Base-by-base conservation (phyloP, 2,113 vertebrate genomes). In the Choloepus hoffmanni region DNA sequence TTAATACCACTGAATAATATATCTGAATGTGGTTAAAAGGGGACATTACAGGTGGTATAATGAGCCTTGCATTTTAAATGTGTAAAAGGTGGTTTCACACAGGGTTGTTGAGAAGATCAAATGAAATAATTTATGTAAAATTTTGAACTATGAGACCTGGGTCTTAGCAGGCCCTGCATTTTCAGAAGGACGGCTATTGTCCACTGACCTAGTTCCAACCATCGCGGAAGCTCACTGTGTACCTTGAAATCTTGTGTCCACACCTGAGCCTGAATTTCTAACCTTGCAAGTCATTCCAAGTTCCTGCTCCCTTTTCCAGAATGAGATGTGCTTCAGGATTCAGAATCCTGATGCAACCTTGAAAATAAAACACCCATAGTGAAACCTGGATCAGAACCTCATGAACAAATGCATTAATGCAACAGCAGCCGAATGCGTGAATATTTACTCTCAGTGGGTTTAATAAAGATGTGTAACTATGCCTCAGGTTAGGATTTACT, bases 21-120 rank as follows among this genome's bases (percentile, higher is more conserved):
- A 58, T 58, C 55, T 19, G 55, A 58, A 21, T 19, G 55, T 16
- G 55, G 55, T 58, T 58, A 6, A 18, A 21, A 58, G 19, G 55
- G 55, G 55, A 21, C 55, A 58, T 58, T 58, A 19, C 19, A 58
- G 55, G 55, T 58, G 55, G 55, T 58, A 21, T 58, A 19, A 7
- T 19, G 55, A 58, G 55, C 55, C 18, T 21, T 58, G 55, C 55
- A 18, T 58, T 24, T 45, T 28, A 16, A 95, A 85, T 62, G 77
- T 94, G 19, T 94, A 67, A 84, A 76, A 72, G 58, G n/a, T 78
- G 55, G 72, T 90, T 96, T 87, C 93, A 78, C 78, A 36, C 30
- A 26, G 8, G 30, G n/a, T 73, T 92, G n/a, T 85, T 81, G 26
- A 74, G 70, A 83, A 43, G 89, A 81, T 76, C 48, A 48, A 87